Conservation (phyloP, 2,797 vertebrate species). For the Channallabes apus region DNA sequence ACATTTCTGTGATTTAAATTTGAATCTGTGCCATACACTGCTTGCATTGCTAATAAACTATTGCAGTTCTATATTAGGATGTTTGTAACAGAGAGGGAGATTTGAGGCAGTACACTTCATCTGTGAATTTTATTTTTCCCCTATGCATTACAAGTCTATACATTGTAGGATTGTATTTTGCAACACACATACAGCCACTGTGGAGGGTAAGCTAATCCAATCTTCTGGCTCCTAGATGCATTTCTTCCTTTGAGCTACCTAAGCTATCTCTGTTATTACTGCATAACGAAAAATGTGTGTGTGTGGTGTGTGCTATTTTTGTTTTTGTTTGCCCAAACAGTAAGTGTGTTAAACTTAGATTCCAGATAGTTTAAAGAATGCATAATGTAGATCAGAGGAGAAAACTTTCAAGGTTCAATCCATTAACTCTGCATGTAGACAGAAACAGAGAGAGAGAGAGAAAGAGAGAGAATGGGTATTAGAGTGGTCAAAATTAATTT, state of each 20-base stretch:
- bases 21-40: conserved; percentile 14
- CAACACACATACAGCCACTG: conserved; percentile 4
- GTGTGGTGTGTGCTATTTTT: background rate
- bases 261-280: conserved; percentile 49
- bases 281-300: conserved; percentile 43
- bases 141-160: background rate
- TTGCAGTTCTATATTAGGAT: conserved; percentile 30
- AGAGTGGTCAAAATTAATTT: conserved; percentile 6
- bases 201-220: conserved; percentile 60
- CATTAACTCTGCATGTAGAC: conserved; percentile 55
- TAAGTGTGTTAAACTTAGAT: conserved; percentile 22
- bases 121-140: conserved; percentile 16
- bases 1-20: conserved; percentile 23
- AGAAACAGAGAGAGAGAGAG: conserved; percentile 21
- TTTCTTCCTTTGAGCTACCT: conserved; percentile 59
- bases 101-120: conserved; percentile 11
- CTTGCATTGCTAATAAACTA: conserved; percentile 31
- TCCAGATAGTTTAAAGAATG: conserved; percentile 39
- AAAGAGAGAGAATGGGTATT: conserved; percentile 25
- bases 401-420: conserved; percentile 26
- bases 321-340: background rate
- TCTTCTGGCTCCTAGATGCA: conserved; percentile 58
- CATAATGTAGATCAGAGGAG: conserved; percentile 43
- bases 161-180: background rate
- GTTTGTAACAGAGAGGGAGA: conserved; percentile 2